Conservation (phyloP, 1,140 invertebrate species). For the Phenacoccus solenopsis region DNA sequence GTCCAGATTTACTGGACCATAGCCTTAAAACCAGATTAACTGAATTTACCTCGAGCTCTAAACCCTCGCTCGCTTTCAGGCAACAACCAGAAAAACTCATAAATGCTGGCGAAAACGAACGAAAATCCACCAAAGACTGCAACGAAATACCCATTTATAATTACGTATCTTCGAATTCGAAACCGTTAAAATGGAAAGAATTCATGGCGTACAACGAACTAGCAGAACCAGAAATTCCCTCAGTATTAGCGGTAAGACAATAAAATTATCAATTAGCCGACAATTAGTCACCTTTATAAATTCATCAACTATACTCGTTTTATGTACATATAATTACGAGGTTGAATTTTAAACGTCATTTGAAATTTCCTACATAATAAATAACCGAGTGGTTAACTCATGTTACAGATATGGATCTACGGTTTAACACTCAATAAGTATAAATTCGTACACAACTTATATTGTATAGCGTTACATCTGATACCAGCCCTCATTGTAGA, state of each 20-base stretch:
- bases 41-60: neutral
- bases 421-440: slow-evolving; percentile 18
- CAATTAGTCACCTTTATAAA: no score
- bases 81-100: neutral
- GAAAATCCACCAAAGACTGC: slow-evolving; percentile 26
- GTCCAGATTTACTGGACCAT: no score
- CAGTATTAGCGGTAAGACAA: neutral
- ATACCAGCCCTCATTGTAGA: slow-evolving; percentile 21
- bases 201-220: slow-evolving; percentile 38
- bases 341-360: no score
- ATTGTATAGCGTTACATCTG: slow-evolving; percentile 19
- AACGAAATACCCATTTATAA: slow-evolving; percentile 47
- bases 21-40: no score
- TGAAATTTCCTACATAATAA: neutral
- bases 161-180: slow-evolving; percentile 50
- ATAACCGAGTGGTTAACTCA: neutral
- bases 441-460: slow-evolving; percentile 9
- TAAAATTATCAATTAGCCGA: no score
- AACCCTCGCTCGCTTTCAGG: neutral
- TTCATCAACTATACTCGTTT: neutral
- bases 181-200: slow-evolving; percentile 51
- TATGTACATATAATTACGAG: no score
- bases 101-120: slow-evolving; percentile 11
- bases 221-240: slow-evolving; percentile 3
- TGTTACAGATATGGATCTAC: slow-evolving; percentile 21